Base-by-base conservation (phyloP, 2,888 invertebrate genomes). In the Acleris holmiana region DNA sequence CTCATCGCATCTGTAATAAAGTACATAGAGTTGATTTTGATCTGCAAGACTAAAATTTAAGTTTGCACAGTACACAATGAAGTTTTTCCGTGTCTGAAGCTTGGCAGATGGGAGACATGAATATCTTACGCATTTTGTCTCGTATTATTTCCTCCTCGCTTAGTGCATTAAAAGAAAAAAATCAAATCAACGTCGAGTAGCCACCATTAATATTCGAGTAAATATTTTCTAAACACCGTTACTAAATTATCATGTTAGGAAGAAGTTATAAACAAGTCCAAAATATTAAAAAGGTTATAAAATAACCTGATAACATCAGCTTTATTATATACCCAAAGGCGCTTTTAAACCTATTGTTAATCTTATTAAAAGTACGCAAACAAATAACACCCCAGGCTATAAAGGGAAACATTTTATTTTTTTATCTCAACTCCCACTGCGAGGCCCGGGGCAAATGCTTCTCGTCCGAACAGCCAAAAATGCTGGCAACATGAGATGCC, bases 401-500 rank as follows among this genome's bases (percentile, higher is more conserved):
- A 50, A 56, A 29, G 18, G 23, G n/a, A 58, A n/a, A 29, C 21
- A 46, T 61, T 61, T 50, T 50, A 58, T 61, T 61, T 63, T 56
- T 64, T 64, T 58, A 64, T 64, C 63, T 25, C 53, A 25, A 48
- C 35, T 63, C 63, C 63, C 63, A 53, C 58, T 53, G 47, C 53
- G 57, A 44, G 40, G 58, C 63, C 58, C 23, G 23, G n/a, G 63
- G 63, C 63, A 23, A 21, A 57, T 46, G 53, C 48, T 65, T 65
- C 41, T 60, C 55, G 48, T 56, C 40, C 56, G 57, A 67, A 61
- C 55, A 61, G 41, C 48, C 55, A 57, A 67, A 62, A 61, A 70
- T 78, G 75, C 78, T 78, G 75, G 73, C 71, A 72, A 67, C 71
- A 70, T 69, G 65, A 68, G 73, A 72, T 68, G 70, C 79, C 79